Evolutionary conservation across 2,888 invertebrate species (phyloP), one percentile per base, ranked within the genome.

Genomic region (Byasa hedistus): DNA sequence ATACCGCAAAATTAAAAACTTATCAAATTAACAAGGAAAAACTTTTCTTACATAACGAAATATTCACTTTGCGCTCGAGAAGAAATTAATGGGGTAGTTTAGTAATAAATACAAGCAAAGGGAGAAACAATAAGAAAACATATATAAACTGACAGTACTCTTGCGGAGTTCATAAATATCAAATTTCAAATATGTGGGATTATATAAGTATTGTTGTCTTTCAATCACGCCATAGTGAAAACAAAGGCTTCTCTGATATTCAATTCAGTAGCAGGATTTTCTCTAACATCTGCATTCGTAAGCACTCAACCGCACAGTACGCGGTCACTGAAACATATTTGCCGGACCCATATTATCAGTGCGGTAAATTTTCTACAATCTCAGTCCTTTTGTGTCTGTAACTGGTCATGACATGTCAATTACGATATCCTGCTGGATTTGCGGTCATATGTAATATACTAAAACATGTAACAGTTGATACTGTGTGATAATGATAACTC

Each of bases 401-500:
- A 80, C 85, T 90, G 90, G 81, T 81, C 82, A 80, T 90, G 91
- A 90, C 90, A 90, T 86, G 87, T 89, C 90, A 87, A 89, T 90
- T 90, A 89, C 81, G 85, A 83, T 87, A 84, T 84, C 86, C 86
- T 86, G 80, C 74, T 75, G 76, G 55, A 44, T 56, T 52, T 58
- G 66, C 63, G 61, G 58, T 62, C 52, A 36, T 51, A 27, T 61
- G 57, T 58, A 56, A 56, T 54, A 21, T 39, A 23, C 55, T 21
- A 23, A 59, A 19, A 60, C 55, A n/a, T 60, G 3, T 21, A n/a
- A 22, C n/a, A 23, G 65, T 68, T 70, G 70, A 69, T 66, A 69
- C 63, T 65, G 60, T 64, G 61, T 55, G 39, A 32, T 32, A 32
- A 32, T 32, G 32, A 32, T 32, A 32, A 32, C 32, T 32, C 32